A percentile compares a stretch with the other conserved stretches of the same genome.
These are phyloP conservation scores for Tetrao urogallus DNA, from an alignment of 2,113 vertebrate genomes.

Conservation along the genomic window DNA sequence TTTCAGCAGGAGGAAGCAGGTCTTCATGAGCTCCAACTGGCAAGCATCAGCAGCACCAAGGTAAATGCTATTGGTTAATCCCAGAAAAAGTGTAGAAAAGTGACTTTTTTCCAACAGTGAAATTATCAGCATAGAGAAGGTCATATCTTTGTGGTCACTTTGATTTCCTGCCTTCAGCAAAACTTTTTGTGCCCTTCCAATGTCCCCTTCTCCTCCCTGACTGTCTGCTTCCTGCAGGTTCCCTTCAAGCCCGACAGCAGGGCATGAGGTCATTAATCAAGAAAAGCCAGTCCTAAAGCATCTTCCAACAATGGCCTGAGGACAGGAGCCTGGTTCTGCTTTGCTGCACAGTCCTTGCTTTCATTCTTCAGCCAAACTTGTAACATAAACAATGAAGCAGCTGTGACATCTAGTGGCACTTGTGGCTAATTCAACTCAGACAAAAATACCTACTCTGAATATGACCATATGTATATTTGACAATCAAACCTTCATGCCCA, in stretches of 20 bases:
- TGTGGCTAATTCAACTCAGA: neutral
- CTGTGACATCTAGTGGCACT: slow-evolving; percentile 46
- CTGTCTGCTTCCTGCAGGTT: neutral
- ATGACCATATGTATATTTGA: neutral
- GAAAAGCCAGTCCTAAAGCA: neutral
- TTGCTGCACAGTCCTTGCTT: neutral
- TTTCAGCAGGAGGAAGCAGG: neutral
- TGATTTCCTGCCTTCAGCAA: neutral
- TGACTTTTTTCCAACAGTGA: neutral
- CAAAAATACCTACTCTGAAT: neutral
- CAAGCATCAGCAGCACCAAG: neutral
- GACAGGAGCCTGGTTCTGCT: neutral
- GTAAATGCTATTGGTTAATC: neutral
- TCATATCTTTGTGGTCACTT: neutral
- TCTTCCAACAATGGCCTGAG: neutral
- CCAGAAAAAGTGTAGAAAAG: neutral
- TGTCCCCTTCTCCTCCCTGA: neutral
- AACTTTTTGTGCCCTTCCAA: neutral
- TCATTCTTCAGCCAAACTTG: neutral
- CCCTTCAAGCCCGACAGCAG: neutral
- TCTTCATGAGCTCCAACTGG: neutral
- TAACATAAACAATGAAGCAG: neutral
- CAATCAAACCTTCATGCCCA: neutral
- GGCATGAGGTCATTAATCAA: fast-evolving
- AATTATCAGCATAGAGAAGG: neutral